phyloP scores from a whole-genome alignment of 2,797 vertebrate species.

The Tolypeutes matacus region DNA sequence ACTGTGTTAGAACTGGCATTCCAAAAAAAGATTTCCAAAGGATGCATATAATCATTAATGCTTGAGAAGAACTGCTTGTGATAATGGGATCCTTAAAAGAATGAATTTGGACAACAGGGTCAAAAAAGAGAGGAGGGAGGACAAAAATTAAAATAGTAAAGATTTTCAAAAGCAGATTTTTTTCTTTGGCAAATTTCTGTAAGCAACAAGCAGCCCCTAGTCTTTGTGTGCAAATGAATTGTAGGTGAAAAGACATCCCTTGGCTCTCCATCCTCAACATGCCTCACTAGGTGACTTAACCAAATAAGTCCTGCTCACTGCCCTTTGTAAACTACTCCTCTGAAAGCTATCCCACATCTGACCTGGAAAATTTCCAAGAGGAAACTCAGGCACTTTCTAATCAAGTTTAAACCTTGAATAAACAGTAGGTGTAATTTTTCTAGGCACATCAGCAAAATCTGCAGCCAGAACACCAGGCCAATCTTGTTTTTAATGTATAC shows the following conservation, averaged over 20 bases:
- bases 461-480: constrained; percentile 15
- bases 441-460: constrained; percentile 50
- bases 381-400: constrained; percentile 45
- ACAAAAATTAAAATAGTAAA: not conserved
- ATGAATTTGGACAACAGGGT: not conserved
- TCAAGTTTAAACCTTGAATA: constrained; percentile 62
- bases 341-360: not conserved
- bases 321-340: not conserved
- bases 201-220: not conserved
- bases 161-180: not conserved
- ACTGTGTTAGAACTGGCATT: not conserved
- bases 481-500: constrained; percentile 50
- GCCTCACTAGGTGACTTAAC: not conserved
- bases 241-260: not conserved
- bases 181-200: not conserved
- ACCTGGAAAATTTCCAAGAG: not conserved
- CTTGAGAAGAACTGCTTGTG: not conserved
- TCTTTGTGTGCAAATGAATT: not conserved
- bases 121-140: not conserved
- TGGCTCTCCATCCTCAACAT: not conserved
- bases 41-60: not conserved
- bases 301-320: not conserved
- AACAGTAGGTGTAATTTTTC: constrained; percentile 69
- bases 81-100: not conserved
- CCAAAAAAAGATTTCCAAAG: not conserved